Conservation (phyloP, 2,113 vertebrate genomes). For the Cheilinus undulatus region DNA sequence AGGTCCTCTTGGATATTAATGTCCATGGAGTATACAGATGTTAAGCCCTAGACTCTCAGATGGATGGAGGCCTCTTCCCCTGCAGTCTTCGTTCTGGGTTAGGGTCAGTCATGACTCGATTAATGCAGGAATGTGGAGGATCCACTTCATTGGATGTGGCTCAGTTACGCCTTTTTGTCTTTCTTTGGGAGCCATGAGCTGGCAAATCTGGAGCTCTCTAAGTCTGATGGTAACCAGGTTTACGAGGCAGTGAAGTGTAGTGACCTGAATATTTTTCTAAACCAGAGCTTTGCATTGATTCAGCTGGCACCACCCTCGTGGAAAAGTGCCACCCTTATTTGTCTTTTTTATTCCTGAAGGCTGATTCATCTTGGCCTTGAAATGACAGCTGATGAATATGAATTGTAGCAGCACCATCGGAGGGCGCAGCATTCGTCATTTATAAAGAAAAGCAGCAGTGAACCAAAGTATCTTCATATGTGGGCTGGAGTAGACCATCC, state of each 20-base stretch:
- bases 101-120: background rate
- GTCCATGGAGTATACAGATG: background rate
- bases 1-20: background rate
- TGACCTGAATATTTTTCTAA: slow-evolving; percentile 10
- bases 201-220: slow-evolving; percentile 1
- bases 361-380: background rate
- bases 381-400: slow-evolving; percentile 23
- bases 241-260: slow-evolving; percentile 8
- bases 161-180: background rate
- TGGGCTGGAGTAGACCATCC: background rate
- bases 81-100: background rate
- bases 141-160: background rate
- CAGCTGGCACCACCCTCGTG: background rate
- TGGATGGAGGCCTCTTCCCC: background rate
- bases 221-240: slow-evolving; percentile 3
- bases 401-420: slow-evolving; percentile 4
- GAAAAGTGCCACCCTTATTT: slow-evolving; percentile 7
- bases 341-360: background rate
- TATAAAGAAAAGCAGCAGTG: background rate
- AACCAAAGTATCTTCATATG: background rate
- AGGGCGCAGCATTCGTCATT: background rate
- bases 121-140: background rate
- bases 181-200: background rate
- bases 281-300: slow-evolving; percentile 15
- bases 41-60: background rate